Percentiles rank a stretch among this genome's conserved stretches.
Evolutionary conservation across 2,797 vertebrate species (phyloP).

Genomic region (Brachyrhaphis roseni): DNA sequence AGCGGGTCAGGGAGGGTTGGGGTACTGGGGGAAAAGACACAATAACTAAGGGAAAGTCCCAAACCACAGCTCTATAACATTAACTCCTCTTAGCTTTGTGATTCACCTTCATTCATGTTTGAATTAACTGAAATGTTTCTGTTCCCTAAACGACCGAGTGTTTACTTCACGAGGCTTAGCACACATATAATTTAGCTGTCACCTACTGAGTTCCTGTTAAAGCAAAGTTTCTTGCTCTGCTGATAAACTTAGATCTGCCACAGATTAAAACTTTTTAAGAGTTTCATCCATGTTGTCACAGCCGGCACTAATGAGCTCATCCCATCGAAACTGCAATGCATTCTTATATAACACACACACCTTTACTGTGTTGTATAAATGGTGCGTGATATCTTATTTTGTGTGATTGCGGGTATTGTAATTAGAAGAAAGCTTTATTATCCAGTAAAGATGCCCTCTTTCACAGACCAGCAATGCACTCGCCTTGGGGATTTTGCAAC

Average conservation of each 20-base stretch:
- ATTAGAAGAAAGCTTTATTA: slow-evolving; percentile 83
- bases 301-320: slow-evolving; percentile 54
- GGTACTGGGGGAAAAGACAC: slow-evolving; percentile 23
- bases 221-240: slow-evolving; percentile 27
- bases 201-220: slow-evolving; percentile 32
- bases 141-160: slow-evolving; percentile 12
- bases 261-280: slow-evolving; percentile 35
- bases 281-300: slow-evolving; percentile 29
- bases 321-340: slow-evolving; percentile 11
- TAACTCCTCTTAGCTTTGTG: slow-evolving; percentile 38
- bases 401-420: slow-evolving; percentile 73
- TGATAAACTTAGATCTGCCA: slow-evolving; percentile 16
- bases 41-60: slow-evolving; percentile 33
- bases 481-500: slow-evolving; percentile 77
- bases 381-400: slow-evolving; percentile 26
- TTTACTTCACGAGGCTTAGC: slow-evolving; percentile 34
- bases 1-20: background rate
- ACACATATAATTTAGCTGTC: slow-evolving; percentile 34
- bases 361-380: slow-evolving; percentile 4
- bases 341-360: slow-evolving; percentile 17
- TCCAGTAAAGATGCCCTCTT: slow-evolving; percentile 87
- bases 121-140: slow-evolving; percentile 27
- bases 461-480: slow-evolving; percentile 79
- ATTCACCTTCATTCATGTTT: slow-evolving; percentile 33
- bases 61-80: slow-evolving; percentile 32